Base-by-base conservation (phyloP, 2,888 invertebrate genomes). In the Cephalotes varians region DNA sequence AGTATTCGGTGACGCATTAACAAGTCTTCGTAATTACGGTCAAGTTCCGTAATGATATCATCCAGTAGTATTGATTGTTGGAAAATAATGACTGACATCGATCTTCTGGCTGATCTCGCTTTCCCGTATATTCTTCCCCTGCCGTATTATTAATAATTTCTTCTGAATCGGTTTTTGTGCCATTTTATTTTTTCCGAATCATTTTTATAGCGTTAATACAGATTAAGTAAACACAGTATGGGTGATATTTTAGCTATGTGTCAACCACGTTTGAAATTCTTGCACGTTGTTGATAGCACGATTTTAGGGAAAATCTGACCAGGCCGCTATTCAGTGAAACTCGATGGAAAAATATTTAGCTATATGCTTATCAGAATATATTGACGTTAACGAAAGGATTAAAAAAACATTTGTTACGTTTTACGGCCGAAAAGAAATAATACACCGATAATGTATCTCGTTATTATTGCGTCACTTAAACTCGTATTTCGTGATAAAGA, bases 11-110 rank as follows among this genome's bases (percentile, higher is more conserved):
- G 15, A 67, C 65, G 31, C 84, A 69, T 80, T 88, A 88, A 88
- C 84, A 83, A 88, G 84, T 81, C 51, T 77, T 84, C 37, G 73
- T 74, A 86, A 88, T 88, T 86, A 86, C 79, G 56, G 58, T 74
- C 64, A 79, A 72, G 58, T 65, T 73, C 71, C 81, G 64, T 84
- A 84, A 86, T 80, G 40, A 81, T 54, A 86, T 84, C 71, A 86
- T 73, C 73, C 77, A 79, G 69, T 76, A 72, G 77, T 77, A 84
- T 56, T 56, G 83, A 31, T 65, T 49, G 74, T 9, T 73, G 83
- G 65, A 82, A 86, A 83, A 86, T 49, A 54, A 25, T 62, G 49
- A 40, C 51, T 28, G 62, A 47, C 60, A 47, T 71, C 65, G 72
- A 83, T n/a, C n/a, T n/a, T n/a, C n/a, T n/a, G n/a, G n/a, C n/a